Conservation (phyloP, 2,797 vertebrate genomes). For the Podargus strigoides region DNA sequence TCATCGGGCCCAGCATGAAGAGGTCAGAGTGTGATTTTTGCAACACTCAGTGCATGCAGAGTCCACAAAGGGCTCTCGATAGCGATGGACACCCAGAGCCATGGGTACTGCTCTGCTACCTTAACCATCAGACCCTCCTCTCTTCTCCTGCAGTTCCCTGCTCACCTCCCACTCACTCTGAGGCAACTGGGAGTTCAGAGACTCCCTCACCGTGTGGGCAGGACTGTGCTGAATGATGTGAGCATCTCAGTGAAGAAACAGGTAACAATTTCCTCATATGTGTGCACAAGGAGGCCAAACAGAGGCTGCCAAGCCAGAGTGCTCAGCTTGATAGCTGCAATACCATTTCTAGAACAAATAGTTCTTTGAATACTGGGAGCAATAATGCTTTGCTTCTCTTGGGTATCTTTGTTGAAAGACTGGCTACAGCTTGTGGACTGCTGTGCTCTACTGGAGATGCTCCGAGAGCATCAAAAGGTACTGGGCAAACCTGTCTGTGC, state of each 20-base stretch:
- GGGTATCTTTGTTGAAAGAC: not conserved
- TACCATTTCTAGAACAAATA: not conserved
- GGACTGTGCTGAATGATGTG: not conserved
- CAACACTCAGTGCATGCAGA: not conserved
- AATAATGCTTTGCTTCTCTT: not conserved
- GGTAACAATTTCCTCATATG: not conserved
- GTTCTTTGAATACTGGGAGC: not conserved
- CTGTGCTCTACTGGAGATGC: not conserved
- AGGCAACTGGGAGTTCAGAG: not conserved
- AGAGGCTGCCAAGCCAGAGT: not conserved
- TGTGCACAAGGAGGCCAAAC: not conserved
- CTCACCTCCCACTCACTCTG: not conserved
- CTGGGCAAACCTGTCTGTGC: not conserved
- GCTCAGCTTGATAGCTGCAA: not conserved
- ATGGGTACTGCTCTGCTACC: not conserved
- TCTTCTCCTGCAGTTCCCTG: not conserved
- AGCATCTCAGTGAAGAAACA: not conserved
- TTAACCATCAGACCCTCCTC: not conserved
- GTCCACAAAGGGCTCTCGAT: not conserved
- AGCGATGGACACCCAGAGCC: not conserved
- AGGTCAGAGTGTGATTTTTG: not conserved
- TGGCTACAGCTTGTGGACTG: not conserved
- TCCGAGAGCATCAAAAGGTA: not conserved
- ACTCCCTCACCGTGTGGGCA: accelerated
- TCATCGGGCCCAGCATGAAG: not conserved